Conservation (phyloP, 2,888 invertebrate species). For the Congeria kusceri region DNA sequence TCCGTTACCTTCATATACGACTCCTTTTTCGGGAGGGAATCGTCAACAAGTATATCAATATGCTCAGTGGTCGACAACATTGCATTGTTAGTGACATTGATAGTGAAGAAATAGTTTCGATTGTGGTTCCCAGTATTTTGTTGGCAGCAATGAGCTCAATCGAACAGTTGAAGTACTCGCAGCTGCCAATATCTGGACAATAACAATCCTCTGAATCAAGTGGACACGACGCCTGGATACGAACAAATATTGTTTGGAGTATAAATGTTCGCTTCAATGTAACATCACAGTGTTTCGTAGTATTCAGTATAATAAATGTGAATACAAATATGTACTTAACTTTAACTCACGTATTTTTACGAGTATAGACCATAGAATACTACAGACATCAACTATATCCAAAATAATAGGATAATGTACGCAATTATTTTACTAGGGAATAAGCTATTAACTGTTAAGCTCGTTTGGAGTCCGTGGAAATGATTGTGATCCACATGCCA, state of each 20-base stretch:
- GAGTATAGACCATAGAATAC: too few relatives aligned
- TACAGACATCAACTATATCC: too few relatives aligned
- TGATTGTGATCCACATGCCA: too few relatives aligned
- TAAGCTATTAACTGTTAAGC: too few relatives aligned
- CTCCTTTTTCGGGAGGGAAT: slow-evolving; percentile 48
- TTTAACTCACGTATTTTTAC: too few relatives aligned
- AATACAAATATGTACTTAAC: too few relatives aligned
- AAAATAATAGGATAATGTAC: too few relatives aligned
- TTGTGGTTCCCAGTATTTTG: slow-evolving; percentile 68
- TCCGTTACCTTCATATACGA: slow-evolving; percentile 54
- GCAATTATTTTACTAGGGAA: too few relatives aligned
- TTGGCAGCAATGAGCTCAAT: slow-evolving; percentile 37
- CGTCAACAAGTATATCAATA: slow-evolving; percentile 53
- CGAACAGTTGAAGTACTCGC: slow-evolving; percentile 54
- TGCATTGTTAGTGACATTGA: slow-evolving; percentile 66
- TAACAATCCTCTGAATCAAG: slow-evolving; percentile 7
- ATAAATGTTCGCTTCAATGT: not conserved
- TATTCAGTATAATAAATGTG: not conserved
- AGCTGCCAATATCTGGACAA: slow-evolving; percentile 63
- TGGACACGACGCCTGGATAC: slow-evolving; percentile 10
- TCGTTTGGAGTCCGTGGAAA: too few relatives aligned
- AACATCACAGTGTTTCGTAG: not conserved
- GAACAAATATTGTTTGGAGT: not conserved
- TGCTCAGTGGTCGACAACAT: slow-evolving; percentile 51
- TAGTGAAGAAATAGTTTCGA: slow-evolving; percentile 65